phyloP scores from a whole-genome alignment of 2,113 vertebrate genomes.

The Corythornis vintsioides region DNA sequence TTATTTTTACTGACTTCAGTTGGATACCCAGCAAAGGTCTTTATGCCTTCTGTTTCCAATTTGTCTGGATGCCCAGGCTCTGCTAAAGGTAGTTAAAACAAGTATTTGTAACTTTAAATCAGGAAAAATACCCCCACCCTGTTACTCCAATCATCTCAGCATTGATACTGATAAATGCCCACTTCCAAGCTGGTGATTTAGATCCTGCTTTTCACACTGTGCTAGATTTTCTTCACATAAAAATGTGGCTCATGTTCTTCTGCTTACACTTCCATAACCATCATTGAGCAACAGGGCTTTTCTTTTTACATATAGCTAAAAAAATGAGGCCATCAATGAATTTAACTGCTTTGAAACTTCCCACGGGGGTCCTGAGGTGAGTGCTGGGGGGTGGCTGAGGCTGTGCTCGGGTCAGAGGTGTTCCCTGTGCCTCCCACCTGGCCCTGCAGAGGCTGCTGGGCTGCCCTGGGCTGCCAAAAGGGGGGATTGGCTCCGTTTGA shows the following conservation, averaged over 20 bases:
- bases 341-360: not conserved
- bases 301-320: not conserved
- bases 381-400: not conserved
- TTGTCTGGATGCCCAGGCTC: not conserved
- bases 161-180: slow-evolving; percentile 2
- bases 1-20: not conserved
- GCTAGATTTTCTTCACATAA: not conserved
- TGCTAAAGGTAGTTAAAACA: not conserved
- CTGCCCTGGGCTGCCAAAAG: fast-evolving
- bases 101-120: not conserved
- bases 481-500: fast-evolving
- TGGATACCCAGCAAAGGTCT: not conserved
- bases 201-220: slow-evolving; percentile 10
- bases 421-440: not conserved
- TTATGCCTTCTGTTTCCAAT: not conserved
- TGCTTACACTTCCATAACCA: slow-evolving; percentile 27
- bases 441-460: not conserved
- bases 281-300: not conserved
- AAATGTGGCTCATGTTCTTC: not conserved
- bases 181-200: slow-evolving; percentile 47
- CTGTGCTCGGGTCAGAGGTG: fast-evolving
- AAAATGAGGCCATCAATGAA: not conserved
- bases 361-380: not conserved
- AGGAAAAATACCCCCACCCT: not conserved
- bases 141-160: not conserved